Evolutionary conservation across 1,140 invertebrate species (phyloP).

Genomic region (Mactra quadrangularis): DNA sequence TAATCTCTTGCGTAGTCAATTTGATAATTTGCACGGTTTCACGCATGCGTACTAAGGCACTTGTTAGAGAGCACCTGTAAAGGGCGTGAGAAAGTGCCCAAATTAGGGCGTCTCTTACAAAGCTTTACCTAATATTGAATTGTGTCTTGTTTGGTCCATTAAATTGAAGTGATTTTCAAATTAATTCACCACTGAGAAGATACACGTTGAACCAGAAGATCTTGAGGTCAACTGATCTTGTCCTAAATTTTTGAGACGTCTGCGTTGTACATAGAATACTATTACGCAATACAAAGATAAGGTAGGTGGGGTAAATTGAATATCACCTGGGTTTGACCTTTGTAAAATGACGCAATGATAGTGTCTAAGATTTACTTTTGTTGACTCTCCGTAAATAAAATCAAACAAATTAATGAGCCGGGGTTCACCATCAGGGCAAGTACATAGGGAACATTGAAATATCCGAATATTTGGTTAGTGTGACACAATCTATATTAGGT

Average conservation of each 20-base stretch:
- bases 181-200: background rate
- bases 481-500: too few species aligned
- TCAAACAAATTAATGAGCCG: background rate
- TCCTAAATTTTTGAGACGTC: background rate
- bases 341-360: slow-evolving; percentile 26
- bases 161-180: slow-evolving; percentile 14
- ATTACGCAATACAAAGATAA: slow-evolving; percentile 38
- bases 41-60: slow-evolving; percentile 45
- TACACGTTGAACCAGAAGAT: background rate
- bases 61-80: background rate
- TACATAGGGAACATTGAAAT: background rate
- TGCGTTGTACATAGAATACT: background rate
- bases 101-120: slow-evolving; percentile 19
- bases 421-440: slow-evolving; percentile 10
- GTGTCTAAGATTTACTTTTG: slow-evolving; percentile 33
- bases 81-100: slow-evolving; percentile 49
- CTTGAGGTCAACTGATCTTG: slow-evolving; percentile 4
- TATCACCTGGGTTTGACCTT: slow-evolving; percentile 32
- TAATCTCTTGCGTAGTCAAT: slow-evolving; percentile 35
- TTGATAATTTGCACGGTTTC: slow-evolving; percentile 51
- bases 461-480: too few species aligned
- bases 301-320: slow-evolving; percentile 9
- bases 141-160: background rate
- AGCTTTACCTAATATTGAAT: slow-evolving; percentile 47
- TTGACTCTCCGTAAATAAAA: slow-evolving; percentile 27